phyloP scores from a whole-genome alignment of 2,797 vertebrate species.

The Streptopelia turtur region DNA sequence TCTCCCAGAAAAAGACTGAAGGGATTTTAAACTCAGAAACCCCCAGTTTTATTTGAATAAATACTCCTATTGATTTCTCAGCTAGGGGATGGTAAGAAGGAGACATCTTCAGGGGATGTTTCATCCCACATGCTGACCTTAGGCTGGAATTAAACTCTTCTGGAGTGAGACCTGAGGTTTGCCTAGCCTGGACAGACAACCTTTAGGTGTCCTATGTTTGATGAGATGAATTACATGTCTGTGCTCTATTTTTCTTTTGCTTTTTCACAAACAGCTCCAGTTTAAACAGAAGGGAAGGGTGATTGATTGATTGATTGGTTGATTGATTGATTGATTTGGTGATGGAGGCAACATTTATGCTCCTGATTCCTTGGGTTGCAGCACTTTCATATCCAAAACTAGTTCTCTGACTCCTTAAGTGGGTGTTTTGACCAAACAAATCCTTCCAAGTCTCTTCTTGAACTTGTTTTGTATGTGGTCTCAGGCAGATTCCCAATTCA shows the following conservation, averaged over 20 bases:
- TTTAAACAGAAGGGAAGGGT: background rate
- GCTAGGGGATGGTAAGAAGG: background rate
- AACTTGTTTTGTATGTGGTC: rapidly evolving
- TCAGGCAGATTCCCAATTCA: background rate
- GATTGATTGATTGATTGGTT: background rate
- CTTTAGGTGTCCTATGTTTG: background rate
- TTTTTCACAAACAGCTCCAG: background rate
- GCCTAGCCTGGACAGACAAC: background rate
- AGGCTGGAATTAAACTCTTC: background rate
- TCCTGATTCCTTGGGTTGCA: background rate
- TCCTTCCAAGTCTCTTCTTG: background rate
- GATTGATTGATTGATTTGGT: background rate
- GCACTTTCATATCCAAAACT: background rate
- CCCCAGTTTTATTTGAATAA: background rate
- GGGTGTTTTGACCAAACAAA: background rate
- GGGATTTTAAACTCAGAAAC: background rate
- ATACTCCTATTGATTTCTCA: background rate
- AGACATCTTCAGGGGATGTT: rapidly evolving
- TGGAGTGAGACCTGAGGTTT: background rate
- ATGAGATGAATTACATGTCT: background rate
- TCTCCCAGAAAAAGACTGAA: background rate
- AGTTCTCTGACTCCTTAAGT: background rate
- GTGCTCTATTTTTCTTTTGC: background rate
- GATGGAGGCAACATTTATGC: background rate
- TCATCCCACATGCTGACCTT: background rate